Base-by-base conservation (phyloP, 2,888 invertebrate species). In the Eupithecia exiguata region DNA sequence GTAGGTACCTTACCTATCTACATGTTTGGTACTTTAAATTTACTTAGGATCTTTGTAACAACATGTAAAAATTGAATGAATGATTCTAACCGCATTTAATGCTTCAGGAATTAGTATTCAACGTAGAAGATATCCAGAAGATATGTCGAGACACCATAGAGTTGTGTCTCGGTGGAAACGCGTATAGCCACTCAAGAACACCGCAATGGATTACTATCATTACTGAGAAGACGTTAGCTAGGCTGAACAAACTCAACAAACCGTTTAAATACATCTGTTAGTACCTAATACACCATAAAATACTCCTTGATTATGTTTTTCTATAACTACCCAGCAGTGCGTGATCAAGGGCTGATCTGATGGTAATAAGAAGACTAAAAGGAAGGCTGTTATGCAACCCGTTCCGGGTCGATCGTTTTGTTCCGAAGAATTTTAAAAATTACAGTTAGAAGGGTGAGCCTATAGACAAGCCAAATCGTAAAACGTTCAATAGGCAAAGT, bases 71-170 rank as follows among this genome's bases (percentile, higher is more conserved):
- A n/a, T n/a, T n/a, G n/a, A n/a, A n/a, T n/a, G n/a, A n/a, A n/a
- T n/a, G n/a, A n/a, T n/a, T n/a, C n/a, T 58, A 58, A 25, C 21
- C 58, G 25, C 58, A 58, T 25, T 43, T 40, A 65, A 30, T 35
- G 16, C 70, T 76, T 5, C 77, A 94, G 89, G 94, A 94, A 78
- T 86, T 94, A 80, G 87, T 91, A 62, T 96, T 96, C 80, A 96
- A 96, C 82, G 96, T 96, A 21, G 97, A 97, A 90, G 97, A 97
- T 84, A 96, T 97, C 0, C 96, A 96, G 84, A 97, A 96, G 85
- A 96, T 97, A 71, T 96, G 97, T 18, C 96, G 97, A 87, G 97
- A 97, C 85, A 96, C 96, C 40, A 96, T 97, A 73, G 97, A 97
- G 87, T 91, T 95, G 65, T 95, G 96, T 69, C 96, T 98, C 74